Evolutionary conservation across 2,888 invertebrate genomes (phyloP), one percentile per base, ranked within the genome.

Genomic region (Drosophila subquinaria): DNA sequence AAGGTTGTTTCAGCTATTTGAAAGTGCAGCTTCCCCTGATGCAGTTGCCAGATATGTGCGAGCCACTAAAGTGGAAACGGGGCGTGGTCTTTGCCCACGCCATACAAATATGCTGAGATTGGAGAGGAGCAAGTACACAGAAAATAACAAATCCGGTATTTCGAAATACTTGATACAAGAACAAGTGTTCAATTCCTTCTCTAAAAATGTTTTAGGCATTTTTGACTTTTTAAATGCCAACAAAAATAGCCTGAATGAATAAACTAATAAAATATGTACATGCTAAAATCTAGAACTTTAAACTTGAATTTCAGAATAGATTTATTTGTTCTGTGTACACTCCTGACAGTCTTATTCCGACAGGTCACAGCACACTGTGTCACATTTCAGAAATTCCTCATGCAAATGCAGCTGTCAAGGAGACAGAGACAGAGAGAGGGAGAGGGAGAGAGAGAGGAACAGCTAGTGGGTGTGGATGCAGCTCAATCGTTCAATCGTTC

Each of bases 351-450:
- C 6, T 38, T 1, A 3, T n/a, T 38, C 17, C 17, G 55, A 36
- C 65, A 50, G 80, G 78, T 78, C 78, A 81, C 59, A 67, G 73
- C 62, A 67, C 38, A 62, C 33, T 56, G 70, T 4, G 66, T 52
- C 53, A 82, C 80, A 79, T 85, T 85, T 76, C 69, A 88, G 71
- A 85, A 88, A 82, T 88, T 88, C 86, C 77, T 67, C 79, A 73
- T 60, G 74, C 67, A 67, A 61, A 77, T 76, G 66, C 78, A 73
- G 73, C 68, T 71, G 81, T 64, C 72, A 76, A 45, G 42, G 8
- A 59, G 20, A 13, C 30, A 42, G 52, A 27, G 17, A 42, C 17
- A 27, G 48, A 17, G 42, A 27, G 36, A 15, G 9, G 35, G 50
- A 23, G 15, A 9, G 42, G 15, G 55, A 33, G 15, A n/a, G 42